Base-by-base conservation (phyloP, 92 coral and sea anemone species). In the Siderastrea radians region DNA sequence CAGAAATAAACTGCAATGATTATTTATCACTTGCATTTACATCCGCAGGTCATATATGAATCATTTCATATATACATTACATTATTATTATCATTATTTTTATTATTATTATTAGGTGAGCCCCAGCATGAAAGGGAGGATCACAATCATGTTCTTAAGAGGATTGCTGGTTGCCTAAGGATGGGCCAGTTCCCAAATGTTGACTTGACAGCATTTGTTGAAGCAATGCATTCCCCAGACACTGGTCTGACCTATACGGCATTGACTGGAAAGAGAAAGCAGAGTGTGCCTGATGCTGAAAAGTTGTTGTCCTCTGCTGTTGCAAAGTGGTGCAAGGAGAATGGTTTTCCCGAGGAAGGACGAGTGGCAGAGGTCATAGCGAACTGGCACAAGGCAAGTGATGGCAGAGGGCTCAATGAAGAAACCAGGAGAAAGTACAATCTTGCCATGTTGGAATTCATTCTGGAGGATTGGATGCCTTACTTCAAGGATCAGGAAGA, bases 381-480 rank as follows among this genome's bases (percentile, higher is more conserved):
- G 2, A 76, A 94, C 55, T 91, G 93, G 94, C 96, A 88, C 79
- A 85, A 91, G 81, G 94, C 96, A 13, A 79, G 68, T 73, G 96
- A 93, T 80, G 94, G 94, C 2, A 49, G 91, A 16, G 94, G 96
- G 4, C 50, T 91, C n/a, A 47, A 16, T n/a, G 94, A 94, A 16
- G 93, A 74, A 11, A 48, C 79, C 65, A 84, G 96, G 46, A 11
- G 61, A 8, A 10, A 15, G 0, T 85, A 84, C 84, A 94, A 81
- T 51, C 14, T 19, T 16, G 84, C 51, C 26, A 91, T 94, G 94
- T 57, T 91, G 17, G 48, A 84, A 59, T 94, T 64, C 51, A 26
- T 94, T 3, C 77, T 91, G 11, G 88, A 91, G 48, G 90, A 79
- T 61, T 80, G 91, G 86, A 80, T 79, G 86, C 91, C 91, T 16